phyloP scores from a whole-genome alignment of 92 coral and sea anemone species.

The Pocillopora meandrina region DNA sequence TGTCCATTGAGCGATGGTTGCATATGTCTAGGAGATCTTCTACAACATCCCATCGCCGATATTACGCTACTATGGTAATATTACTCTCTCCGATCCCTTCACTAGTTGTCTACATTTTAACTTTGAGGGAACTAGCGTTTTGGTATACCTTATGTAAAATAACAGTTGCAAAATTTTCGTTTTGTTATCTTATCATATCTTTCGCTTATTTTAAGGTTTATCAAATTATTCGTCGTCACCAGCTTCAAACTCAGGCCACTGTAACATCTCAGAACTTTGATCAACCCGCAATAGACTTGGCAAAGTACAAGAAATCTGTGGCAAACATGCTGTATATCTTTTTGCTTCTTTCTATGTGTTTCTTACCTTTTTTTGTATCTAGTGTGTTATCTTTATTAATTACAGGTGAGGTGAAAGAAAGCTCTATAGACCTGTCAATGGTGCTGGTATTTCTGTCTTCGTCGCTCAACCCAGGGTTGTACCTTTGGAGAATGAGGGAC shows the following conservation, averaged over 20 bases:
- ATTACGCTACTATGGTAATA: neutral
- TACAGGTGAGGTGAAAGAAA: neutral
- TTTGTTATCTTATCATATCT: neutral
- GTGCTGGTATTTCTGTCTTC: neutral
- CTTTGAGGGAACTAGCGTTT: no score
- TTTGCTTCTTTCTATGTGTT: neutral
- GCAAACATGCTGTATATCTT: neutral
- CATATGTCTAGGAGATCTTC: conserved; percentile 16
- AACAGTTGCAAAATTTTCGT: no score
- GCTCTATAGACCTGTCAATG: neutral
- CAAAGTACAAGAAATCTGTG: conserved; percentile 16
- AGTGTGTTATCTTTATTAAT: neutral
- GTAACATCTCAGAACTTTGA: neutral
- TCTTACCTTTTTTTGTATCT: neutral
- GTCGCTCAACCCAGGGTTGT: conserved; percentile 14
- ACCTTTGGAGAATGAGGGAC: conserved; percentile 23
- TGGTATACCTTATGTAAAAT: neutral
- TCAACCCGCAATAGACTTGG: neutral
- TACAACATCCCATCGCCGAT: neutral
- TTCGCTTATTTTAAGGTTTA: conserved; percentile 5
- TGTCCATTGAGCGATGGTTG: conserved; percentile 26
- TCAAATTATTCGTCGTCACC: conserved; percentile 16
- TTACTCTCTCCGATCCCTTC: neutral
- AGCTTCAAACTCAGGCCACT: neutral
- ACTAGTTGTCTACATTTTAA: neutral